Conservation (phyloP, 2,888 invertebrate genomes). For the Zele albiditarsus region DNA sequence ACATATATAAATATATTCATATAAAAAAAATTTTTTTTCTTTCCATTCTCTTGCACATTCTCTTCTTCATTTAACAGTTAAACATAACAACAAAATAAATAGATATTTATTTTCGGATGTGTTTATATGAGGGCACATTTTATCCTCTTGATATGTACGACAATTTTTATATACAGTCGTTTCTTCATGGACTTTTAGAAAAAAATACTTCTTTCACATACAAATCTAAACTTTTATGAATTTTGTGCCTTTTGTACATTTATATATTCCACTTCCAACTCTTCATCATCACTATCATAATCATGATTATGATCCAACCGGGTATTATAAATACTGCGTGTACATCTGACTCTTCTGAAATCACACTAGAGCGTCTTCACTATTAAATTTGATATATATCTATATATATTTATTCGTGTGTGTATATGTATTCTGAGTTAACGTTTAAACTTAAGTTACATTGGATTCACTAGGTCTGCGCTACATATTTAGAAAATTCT, state of each 20-base stretch:
- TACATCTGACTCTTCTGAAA: neutral
- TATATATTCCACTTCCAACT: neutral
- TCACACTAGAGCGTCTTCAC: neutral
- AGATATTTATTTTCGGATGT: neutral
- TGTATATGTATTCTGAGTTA: neutral
- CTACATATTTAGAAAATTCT: constrained; percentile 62
- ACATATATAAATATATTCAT: neutral
- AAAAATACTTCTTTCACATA: too few species aligned
- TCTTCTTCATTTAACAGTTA: neutral
- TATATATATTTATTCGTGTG: too few species aligned
- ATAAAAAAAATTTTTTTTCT: neutral
- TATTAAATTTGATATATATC: neutral
- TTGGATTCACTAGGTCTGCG: constrained; percentile 54
- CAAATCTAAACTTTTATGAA: too few species aligned
- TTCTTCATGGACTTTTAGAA: too few species aligned
- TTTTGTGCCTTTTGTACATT: neutral
- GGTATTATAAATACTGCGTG: neutral
- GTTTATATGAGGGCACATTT: too few species aligned
- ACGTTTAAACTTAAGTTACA: constrained; percentile 30
- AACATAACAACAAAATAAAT: neutral
- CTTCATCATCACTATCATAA: neutral
- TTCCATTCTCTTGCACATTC: neutral
- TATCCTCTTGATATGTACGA: too few species aligned
- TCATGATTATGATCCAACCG: neutral
- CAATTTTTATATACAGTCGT: too few species aligned